phyloP scores from a whole-genome alignment of 2,888 invertebrate genomes.

The Macrophya alboannulata region DNA sequence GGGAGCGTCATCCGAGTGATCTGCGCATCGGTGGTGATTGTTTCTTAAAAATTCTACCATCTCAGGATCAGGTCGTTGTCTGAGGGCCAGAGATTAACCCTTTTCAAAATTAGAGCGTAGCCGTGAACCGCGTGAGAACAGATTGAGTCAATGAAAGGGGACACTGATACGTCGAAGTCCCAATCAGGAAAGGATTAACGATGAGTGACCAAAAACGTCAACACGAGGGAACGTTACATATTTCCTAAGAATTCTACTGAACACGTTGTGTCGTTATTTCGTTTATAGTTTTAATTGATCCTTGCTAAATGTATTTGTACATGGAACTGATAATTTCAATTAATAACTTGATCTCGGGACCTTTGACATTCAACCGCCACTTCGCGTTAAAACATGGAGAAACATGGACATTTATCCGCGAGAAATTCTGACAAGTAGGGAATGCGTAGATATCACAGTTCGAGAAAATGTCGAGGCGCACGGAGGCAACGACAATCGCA shows the following conservation, averaged over 20 bases:
- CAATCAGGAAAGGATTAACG: not conserved
- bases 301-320: not conserved
- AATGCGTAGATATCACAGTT: not conserved
- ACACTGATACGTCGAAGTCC: not conserved
- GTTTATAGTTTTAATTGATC: not conserved
- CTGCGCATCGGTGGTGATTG: not conserved
- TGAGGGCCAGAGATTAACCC: not conserved
- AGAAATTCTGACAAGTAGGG: not conserved
- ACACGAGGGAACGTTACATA: not conserved
- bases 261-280: not conserved
- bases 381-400: not conserved
- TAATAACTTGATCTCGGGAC: not conserved
- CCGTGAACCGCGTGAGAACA: not conserved
- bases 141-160: not conserved
- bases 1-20: not conserved
- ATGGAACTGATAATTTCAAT: conserved; percentile 9
- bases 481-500: not conserved
- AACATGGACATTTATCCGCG: not conserved
- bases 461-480: not conserved
- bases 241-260: not conserved
- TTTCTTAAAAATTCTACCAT: not conserved
- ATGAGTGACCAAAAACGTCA: not conserved
- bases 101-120: not conserved
- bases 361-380: not conserved
- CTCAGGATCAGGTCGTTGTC: not conserved